These are phyloP conservation scores for Drosophila formosana DNA, from an alignment of 2,888 invertebrate species.

Conservation along the genomic window DNA sequence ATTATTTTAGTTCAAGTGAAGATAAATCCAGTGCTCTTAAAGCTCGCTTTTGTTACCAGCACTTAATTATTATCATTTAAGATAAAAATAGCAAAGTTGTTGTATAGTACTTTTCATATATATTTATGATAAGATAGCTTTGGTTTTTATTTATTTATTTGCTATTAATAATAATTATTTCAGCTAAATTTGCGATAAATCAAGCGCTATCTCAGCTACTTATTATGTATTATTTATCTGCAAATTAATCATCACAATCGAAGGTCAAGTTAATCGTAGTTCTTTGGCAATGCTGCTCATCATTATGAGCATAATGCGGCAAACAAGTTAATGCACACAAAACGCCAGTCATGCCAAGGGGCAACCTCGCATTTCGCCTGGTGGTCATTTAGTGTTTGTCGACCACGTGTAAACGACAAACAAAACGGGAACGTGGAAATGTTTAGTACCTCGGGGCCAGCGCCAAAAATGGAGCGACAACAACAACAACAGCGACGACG, in stretches of 20 bases:
- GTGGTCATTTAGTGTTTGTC: slow-evolving; percentile 1
- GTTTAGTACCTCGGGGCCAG: slow-evolving; percentile 37
- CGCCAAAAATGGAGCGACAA: slow-evolving; percentile 59
- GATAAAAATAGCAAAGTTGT: no score
- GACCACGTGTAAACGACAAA: slow-evolving; percentile 10
- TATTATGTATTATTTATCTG: no score
- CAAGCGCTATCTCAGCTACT: no score
- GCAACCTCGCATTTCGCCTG: not conserved
- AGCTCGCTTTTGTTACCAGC: no score
- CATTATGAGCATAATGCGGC: not conserved
- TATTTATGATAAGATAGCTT: not conserved
- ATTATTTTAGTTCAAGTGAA: no score
- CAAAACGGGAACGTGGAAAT: slow-evolving; percentile 44
- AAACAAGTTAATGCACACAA: not conserved
- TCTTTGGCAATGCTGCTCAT: not conserved
- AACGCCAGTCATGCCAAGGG: not conserved
- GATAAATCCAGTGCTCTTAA: no score
- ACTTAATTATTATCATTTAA: no score
- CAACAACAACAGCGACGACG: slow-evolving; percentile 9
- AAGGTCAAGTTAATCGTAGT: not conserved
- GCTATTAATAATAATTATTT: not conserved
- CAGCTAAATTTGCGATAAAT: no score
- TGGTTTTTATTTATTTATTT: not conserved
- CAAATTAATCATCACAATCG: no score
- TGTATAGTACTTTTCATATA: no score